Evolutionary conservation across 2,888 invertebrate species (phyloP), one percentile per base, ranked within the genome.

Genomic region (Eretmocerus hayati): DNA sequence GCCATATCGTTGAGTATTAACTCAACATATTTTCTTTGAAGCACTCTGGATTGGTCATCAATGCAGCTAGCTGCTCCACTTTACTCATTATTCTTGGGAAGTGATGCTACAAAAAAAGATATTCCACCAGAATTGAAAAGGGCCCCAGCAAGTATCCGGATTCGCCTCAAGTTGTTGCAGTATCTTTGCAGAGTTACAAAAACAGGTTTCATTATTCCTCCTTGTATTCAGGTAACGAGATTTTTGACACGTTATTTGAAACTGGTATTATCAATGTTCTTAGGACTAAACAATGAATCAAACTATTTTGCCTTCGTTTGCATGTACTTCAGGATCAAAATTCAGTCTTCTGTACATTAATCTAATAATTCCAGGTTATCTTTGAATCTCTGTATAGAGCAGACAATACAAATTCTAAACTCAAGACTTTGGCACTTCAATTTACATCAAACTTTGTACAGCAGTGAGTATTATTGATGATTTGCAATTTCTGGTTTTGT

Each of bases 321-420:
- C n/a, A n/a, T n/a, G n/a, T n/a, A n/a, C n/a, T n/a, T n/a, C n/a
- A n/a, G n/a, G n/a, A n/a, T n/a, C n/a, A n/a, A n/a, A n/a, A n/a
- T n/a, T n/a, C n/a, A n/a, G n/a, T n/a, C n/a, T n/a, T n/a, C n/a
- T n/a, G n/a, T 26, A 6, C 26, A 26, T 36, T 36, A 18, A 18
- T 36, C 6, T n/a, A 41, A 46, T 16, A 38, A n/a, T 62, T 66
- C 35, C 71, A 83, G 86, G 81, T 90, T 32, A 83, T 92, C 44
- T 93, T 92, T 71, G 90, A 92, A 59, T 86, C 90, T 3, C 73
- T 94, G 11, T 91, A 87, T 69, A 91, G 90, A 22, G 78, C 78
- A 4, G n/a, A n/a, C n/a, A 86, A 85, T 20, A 89, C 90, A 0
- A 92, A 91, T 72, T 77, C 84, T 0, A 84, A 90, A 59, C 78